Conservation (phyloP, 1,140 invertebrate genomes). For the Muscidifurax raptorellus region DNA sequence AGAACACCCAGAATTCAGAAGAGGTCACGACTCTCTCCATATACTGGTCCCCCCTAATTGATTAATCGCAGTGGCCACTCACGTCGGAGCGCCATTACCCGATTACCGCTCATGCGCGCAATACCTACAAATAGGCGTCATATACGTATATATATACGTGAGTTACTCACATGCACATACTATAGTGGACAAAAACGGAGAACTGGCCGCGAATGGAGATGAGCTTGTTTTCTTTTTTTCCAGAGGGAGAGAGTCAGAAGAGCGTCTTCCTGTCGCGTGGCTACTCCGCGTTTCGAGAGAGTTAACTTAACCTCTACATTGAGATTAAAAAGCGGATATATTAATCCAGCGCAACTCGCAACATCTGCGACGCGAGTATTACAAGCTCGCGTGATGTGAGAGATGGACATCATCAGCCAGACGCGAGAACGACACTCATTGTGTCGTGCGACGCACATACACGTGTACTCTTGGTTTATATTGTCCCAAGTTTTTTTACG, state of each 20-base stretch:
- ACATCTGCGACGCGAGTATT: slow-evolving; percentile 30
- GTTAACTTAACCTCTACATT: slow-evolving; percentile 73
- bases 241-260: slow-evolving; percentile 16
- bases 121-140: slow-evolving; percentile 24
- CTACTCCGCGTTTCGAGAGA: slow-evolving; percentile 56
- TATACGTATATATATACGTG: neutral
- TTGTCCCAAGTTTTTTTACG: neutral
- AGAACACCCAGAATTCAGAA: slow-evolving; percentile 58
- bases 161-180: too few relatives aligned
- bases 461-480: neutral
- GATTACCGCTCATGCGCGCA: slow-evolving; percentile 63
- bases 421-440: slow-evolving; percentile 1
- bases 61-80: slow-evolving; percentile 64
- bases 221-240: slow-evolving; percentile 49
- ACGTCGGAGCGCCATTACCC: slow-evolving; percentile 58
- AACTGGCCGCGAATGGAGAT: slow-evolving; percentile 8
- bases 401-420: slow-evolving; percentile 18
- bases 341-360: slow-evolving; percentile 65
- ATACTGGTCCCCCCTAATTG: slow-evolving; percentile 62
- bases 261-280: slow-evolving; percentile 73
- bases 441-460: slow-evolving; percentile 14
- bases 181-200: neutral
- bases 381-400: slow-evolving; percentile 40
- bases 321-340: slow-evolving; percentile 76
- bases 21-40: slow-evolving; percentile 61